Conservation (phyloP, 2,113 vertebrate genomes). For the Ochotona curzoniae region DNA sequence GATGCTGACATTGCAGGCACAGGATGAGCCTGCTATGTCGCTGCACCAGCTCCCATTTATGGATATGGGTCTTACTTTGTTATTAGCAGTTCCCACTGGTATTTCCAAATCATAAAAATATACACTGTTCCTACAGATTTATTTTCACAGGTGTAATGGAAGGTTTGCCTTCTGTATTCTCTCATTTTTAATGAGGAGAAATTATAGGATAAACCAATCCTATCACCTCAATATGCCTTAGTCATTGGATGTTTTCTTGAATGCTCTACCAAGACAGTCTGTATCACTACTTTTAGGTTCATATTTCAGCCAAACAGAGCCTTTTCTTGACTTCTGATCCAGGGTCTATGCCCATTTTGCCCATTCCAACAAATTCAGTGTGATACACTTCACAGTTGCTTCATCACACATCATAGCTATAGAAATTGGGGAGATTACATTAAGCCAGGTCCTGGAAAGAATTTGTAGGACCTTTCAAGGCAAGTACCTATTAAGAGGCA, state of each 20-base stretch:
- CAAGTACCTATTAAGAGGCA: not conserved
- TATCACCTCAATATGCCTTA: not conserved
- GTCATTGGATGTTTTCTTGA: not conserved
- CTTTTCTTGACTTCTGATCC: not conserved
- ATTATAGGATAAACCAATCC: not conserved
- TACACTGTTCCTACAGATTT: not conserved
- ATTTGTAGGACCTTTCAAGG: not conserved
- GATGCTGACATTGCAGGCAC: no score
- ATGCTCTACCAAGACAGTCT: not conserved
- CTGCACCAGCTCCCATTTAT: not conserved
- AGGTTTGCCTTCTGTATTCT: not conserved
- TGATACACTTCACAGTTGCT: not conserved
- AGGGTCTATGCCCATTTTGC: not conserved
- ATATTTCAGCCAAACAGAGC: not conserved
- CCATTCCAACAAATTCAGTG: not conserved
- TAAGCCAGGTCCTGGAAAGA: not conserved
- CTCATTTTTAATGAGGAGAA: not conserved
- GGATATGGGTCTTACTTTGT: not conserved
- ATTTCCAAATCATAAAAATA: not conserved
- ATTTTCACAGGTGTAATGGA: not conserved
- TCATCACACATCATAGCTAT: not conserved
- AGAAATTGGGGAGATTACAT: not conserved
- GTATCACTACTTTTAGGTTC: not conserved
- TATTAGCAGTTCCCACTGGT: not conserved
- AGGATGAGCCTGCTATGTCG: no score